Conservation (phyloP, 2,888 invertebrate species). For the Falcaria lacertinaria region DNA sequence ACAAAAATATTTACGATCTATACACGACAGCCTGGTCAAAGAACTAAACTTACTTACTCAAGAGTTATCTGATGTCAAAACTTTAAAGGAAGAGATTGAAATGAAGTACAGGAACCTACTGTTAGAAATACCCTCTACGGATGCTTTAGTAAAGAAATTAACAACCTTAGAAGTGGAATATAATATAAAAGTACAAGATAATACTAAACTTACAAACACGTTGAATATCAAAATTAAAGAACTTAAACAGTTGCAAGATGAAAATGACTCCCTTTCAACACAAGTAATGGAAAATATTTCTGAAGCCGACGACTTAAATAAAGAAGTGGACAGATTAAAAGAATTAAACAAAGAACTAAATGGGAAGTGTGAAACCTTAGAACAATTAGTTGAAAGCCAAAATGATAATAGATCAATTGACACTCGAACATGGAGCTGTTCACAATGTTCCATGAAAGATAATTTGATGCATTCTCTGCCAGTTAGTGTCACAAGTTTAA, state of each 20-base stretch:
- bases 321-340: conserved; percentile 46
- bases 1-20: conserved; percentile 14
- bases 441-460: conserved; percentile 38
- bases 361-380: conserved; percentile 32
- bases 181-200: conserved; percentile 35
- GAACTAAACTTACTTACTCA: conserved; percentile 32
- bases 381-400: conserved; percentile 14
- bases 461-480: conserved; percentile 29
- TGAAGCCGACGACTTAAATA: conserved; percentile 71
- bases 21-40: conserved; percentile 19
- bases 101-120: conserved; percentile 44
- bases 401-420: conserved; percentile 6
- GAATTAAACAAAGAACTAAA: conserved; percentile 30
- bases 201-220: conserved; percentile 31
- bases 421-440: conserved; percentile 18
- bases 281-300: conserved; percentile 79
- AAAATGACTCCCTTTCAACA: conserved; percentile 77
- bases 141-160: conserved; percentile 44
- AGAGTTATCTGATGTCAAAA: conserved; percentile 31
- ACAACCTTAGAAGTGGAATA: conserved; percentile 44
- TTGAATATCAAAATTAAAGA: conserved; percentile 36
- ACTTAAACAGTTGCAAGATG: conserved; percentile 61
- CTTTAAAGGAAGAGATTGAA: conserved; percentile 41
- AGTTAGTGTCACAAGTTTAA: conserved; percentile 14
- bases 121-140: conserved; percentile 46